A percentile compares a stretch with the other conserved stretches of the same genome.
phyloP scores from a whole-genome alignment of 1,140 invertebrate species.

The Cotesia chilonis region DNA sequence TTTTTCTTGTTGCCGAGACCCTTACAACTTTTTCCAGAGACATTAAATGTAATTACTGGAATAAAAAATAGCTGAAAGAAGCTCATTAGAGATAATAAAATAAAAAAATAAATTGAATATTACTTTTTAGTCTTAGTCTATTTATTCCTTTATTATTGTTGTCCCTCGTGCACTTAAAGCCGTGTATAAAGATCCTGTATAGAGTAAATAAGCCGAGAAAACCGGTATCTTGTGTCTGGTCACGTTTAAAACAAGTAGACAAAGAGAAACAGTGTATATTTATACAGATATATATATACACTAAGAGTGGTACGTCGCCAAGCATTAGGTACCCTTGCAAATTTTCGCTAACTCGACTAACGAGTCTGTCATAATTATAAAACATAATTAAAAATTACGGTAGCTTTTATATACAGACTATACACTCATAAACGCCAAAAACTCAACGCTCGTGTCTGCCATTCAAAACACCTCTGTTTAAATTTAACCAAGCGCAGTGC shows the following conservation, averaged over 20 bases:
- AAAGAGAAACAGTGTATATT: background rate
- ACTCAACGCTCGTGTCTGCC: slow-evolving; percentile 7
- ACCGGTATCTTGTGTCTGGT: slow-evolving; percentile 15
- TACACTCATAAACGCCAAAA: background rate
- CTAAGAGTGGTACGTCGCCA: background rate
- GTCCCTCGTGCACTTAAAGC: background rate
- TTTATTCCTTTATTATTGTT: background rate
- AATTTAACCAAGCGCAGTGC: slow-evolving; percentile 5
- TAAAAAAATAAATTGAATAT: no score
- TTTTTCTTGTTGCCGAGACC: no score
- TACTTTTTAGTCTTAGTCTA: background rate
- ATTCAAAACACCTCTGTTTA: slow-evolving; percentile 23
- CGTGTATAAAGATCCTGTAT: background rate
- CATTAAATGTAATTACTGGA: no score
- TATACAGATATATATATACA: slow-evolving; percentile 8
- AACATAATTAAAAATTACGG: slow-evolving; percentile 32
- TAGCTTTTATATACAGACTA: background rate
- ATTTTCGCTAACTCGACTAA: slow-evolving; percentile 31
- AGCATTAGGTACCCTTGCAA: slow-evolving; percentile 16
- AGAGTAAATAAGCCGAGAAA: background rate
- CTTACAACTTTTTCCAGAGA: no score
- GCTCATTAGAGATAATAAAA: no score
- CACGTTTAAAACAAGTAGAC: slow-evolving; percentile 10
- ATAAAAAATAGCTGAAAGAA: no score
- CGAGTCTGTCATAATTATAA: slow-evolving; percentile 28